Base-by-base conservation (phyloP, 2,113 vertebrate genomes). In the Odontesthes bonariensis region DNA sequence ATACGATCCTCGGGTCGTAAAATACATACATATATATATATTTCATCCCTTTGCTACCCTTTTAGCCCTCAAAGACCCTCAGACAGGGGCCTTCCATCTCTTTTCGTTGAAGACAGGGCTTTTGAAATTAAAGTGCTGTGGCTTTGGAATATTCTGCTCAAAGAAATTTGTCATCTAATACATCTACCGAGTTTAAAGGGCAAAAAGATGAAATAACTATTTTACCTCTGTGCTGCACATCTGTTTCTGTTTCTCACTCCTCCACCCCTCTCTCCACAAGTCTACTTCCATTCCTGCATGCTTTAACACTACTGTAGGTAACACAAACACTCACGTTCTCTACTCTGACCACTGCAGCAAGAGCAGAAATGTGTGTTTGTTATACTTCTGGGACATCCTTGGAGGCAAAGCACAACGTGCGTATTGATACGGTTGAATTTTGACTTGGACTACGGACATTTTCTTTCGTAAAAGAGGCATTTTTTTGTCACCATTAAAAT, bases 281-380 rank as follows among this genome's bases (percentile, higher is more conserved):
- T 58, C 69, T 69, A 83, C 79, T 88, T 63, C 53, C 62, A 67
- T 62, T 69, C 76, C 65, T 71, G 58, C 74, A 63, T 71, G 49
- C 78, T 66, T 46, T 42, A 72, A 78, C 79, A 69, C 75, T 60
- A 81, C 80, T 82, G 82, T 77, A 67, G 85, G 87, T 83, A 83
- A 86, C 56, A 81, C 56, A 86, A 86, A 89, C 77, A 86, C 53
- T 56, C 73, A 0, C 33, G 71, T 60, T 44, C 70, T 61, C 69
- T 81, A 56, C 66, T 72, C 70, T 85, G 68, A 79, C 79, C 66
- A 69, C 76, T 20, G 67, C 16, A 73, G 62, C 16, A 9, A 14
- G 46, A 69, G 77, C 65, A 82, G 75, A 81, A 69, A 33, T 67
- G 60, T 51, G 47, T 68, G 35, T 5, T 60, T 73, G 81, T 77